These are phyloP conservation scores for Danaus melanippus DNA, from an alignment of 1,140 invertebrate genomes.

Conservation along the genomic window DNA sequence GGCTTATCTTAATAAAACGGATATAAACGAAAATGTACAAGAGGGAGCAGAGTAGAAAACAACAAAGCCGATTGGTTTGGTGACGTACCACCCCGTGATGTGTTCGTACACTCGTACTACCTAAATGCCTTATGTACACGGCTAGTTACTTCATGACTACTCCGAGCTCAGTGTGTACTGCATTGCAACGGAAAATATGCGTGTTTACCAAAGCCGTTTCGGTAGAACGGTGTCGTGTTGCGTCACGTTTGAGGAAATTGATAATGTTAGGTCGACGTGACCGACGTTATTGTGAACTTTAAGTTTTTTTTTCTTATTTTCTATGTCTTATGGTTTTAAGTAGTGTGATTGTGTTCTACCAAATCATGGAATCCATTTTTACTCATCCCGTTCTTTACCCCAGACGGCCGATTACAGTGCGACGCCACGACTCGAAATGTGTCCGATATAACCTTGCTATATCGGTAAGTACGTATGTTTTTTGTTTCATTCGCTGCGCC, in stretches of 20 bases:
- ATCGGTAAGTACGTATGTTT: constrained; percentile 59
- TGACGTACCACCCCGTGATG: constrained; percentile 70
- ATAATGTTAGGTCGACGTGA: constrained; percentile 69
- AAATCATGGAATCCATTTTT: constrained; percentile 51
- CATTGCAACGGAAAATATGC: constrained; percentile 72
- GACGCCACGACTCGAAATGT: constrained; percentile 53
- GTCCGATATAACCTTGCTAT: constrained; percentile 66
- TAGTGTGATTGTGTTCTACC: constrained; percentile 39
- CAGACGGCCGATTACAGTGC: constrained; percentile 60
- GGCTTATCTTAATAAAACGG: constrained; percentile 20
- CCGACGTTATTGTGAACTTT: constrained; percentile 59
- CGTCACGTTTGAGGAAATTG: constrained; percentile 70
- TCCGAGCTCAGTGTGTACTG: constrained; percentile 71
- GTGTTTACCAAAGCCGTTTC: constrained; percentile 71
- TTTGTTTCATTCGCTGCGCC: constrained; percentile 34
- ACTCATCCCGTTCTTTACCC: constrained; percentile 50
- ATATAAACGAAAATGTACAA: constrained; percentile 49
- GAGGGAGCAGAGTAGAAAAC: constrained; percentile 65
- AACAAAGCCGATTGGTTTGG: constrained; percentile 69
- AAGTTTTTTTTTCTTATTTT: constrained; percentile 42
- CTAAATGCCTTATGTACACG: constrained; percentile 72
- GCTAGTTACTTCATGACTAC: constrained; percentile 72
- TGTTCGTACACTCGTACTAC: constrained; percentile 63
- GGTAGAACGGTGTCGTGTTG: constrained; percentile 70
- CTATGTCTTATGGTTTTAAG: constrained; percentile 15